Evolutionary conservation across 1,140 invertebrate species (phyloP), one percentile per base, ranked within the genome.

Genomic region (Pseudobourletiella spinata): DNA sequence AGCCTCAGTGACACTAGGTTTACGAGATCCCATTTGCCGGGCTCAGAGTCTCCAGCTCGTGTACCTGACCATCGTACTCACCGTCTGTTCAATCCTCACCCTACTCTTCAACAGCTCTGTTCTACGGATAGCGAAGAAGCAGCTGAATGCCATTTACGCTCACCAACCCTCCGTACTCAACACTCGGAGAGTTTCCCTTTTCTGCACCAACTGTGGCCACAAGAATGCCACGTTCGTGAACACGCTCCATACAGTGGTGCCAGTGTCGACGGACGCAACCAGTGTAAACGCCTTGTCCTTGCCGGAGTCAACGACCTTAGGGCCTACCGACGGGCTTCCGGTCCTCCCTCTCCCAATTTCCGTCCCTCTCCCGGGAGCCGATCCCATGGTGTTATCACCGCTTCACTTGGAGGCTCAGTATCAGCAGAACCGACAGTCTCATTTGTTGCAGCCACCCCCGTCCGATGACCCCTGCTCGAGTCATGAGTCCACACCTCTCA

Each of bases 31-130:
- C 14, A 59, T 69, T 15, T 71, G 69, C 32, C 57, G 65, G 6
- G 32, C 66, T 0, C 69, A 71, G 35, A 65, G 54, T 43, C 32
- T 71, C 1, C 69, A 71, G 54, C 57, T 71, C 4, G 57, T 62
- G 1, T 69, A 67, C 35, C 46, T 71, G 16, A 69, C 63, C 1
- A 55, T 67, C 14, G 64, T 65, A 6, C 63, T 71, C 2, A 64
- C 64, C 0, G 54, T 71, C 42, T 71, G 69, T 54, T 71, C 69
- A 11, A 61, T 68, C 18, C 50, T 71, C 3, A 69, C 69, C 2
- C 63, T 71, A 1, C 18, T 71, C 4, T 71, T 69, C 58, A 71
- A 71, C 63, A 65, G 50, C 26, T 59, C 61, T 28, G 69, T 71
- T 1, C 62, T 71, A 1, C 22, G 59, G 15, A 67, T 69, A 28